These are phyloP conservation scores for Perccottus glenii DNA, from an alignment of 2,113 vertebrate species.

Conservation along the genomic window DNA sequence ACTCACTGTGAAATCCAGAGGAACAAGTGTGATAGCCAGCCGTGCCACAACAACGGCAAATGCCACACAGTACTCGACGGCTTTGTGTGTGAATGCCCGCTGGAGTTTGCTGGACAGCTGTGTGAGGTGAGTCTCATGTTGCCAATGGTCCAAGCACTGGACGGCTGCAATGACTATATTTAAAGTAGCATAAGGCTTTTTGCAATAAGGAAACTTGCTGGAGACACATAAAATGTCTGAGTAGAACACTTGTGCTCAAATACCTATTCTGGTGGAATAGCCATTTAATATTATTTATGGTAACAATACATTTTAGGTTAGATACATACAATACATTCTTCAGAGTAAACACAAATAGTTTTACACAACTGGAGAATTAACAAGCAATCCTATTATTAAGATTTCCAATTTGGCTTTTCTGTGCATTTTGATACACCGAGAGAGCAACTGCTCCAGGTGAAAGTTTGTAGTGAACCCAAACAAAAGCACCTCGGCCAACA, in stretches of 20 bases:
- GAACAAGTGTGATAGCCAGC: constrained; percentile 84
- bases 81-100: constrained; percentile 87
- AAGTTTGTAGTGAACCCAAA: too few species aligned
- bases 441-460: too few species aligned
- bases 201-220: neutral
- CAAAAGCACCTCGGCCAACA: too few species aligned
- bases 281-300: too few species aligned
- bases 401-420: too few species aligned
- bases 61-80: constrained; percentile 83
- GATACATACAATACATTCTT: too few species aligned
- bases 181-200: neutral
- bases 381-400: too few species aligned
- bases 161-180: neutral
- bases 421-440: too few species aligned
- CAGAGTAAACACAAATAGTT: too few species aligned
- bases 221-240: neutral
- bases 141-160: neutral
- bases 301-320: too few species aligned
- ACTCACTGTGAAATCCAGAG: constrained; percentile 86
- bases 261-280: too few species aligned
- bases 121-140: constrained; percentile 87
- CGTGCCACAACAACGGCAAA: constrained; percentile 85
- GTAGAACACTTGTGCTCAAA: neutral
- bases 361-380: too few species aligned
- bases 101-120: constrained; percentile 83